Base-by-base conservation (phyloP, 2,888 invertebrate species). In the Phaedon cochleariae region DNA sequence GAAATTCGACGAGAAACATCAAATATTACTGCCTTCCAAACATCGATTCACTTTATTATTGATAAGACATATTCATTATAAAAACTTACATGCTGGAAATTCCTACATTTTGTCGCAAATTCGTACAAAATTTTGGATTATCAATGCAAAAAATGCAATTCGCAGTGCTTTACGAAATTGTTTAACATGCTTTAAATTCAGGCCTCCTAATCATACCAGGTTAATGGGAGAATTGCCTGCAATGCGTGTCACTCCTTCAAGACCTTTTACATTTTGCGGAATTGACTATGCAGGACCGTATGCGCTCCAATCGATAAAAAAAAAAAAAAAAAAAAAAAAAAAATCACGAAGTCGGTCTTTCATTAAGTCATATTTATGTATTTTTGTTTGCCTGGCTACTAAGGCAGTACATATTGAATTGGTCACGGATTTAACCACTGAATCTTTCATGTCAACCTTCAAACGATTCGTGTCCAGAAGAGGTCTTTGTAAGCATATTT, bases 281-380 rank as follows among this genome's bases (percentile, higher is more conserved):
- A 34, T 34, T 9, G 31, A 67, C 26, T 67, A 60, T 34, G 67
- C 67, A n/a, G 64, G 64, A 5, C 60, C 67, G 20, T 59, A 57
- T n/a, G n/a, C n/a, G n/a, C n/a, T n/a, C 29, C 7, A 34, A 7
- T 17, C 62, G 37, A 68, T 60, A 34, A 65, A 65, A 48, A 59
- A 63, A 9, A 65, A 63, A 57, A 68, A 62, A 34, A 65, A 65
- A 48, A 68, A 62, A 34, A 65, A 65, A 48, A 59, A 63, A 9
- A 65, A 63, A 57, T 18, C 45, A 73, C 9, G 76, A 76, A 51
- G 75, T 69, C 41, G 73, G 67, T 15, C 54, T 3, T 37, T 54
- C 54, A 31, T 59, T 21, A 26, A 63, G 57, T 15, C 55, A 49
- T 62, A 62, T 45, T 29, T 65, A 29, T 62, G 55, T 17, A 52